Conservation (phyloP, 2,888 invertebrate genomes). For the Cybosia mesomella region DNA sequence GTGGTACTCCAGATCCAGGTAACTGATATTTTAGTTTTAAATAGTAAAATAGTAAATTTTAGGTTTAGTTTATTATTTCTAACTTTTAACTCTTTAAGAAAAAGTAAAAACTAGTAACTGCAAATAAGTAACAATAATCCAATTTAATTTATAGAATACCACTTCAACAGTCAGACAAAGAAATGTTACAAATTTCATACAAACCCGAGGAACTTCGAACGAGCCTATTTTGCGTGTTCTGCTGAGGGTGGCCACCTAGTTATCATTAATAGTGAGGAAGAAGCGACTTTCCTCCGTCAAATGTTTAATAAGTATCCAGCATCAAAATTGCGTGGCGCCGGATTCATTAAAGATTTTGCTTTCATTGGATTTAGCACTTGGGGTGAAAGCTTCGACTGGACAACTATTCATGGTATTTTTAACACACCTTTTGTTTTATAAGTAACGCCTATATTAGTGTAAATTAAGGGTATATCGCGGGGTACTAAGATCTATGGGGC, state of each 20-base stretch:
- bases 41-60: too few relatives aligned
- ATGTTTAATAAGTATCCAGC: conserved; percentile 49
- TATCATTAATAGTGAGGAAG: conserved; percentile 61
- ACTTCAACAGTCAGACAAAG: conserved; percentile 51
- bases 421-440: too few relatives aligned
- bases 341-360: conserved; percentile 33
- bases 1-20: conserved; percentile 15
- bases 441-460: too few relatives aligned
- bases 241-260: conserved; percentile 62
- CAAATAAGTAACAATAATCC: too few relatives aligned
- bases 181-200: conserved; percentile 68
- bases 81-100: too few relatives aligned
- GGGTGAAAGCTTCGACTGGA: conserved; percentile 12
- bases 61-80: too few relatives aligned
- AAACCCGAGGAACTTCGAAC: conserved; percentile 56
- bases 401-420: conserved; percentile 12
- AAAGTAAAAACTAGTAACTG: too few relatives aligned
- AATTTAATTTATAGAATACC: conserved; percentile 53
- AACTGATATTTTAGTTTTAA: not conserved
- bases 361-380: conserved; percentile 16
- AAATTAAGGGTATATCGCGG: too few relatives aligned
- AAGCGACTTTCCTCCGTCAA: conserved; percentile 49
- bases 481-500: too few relatives aligned
- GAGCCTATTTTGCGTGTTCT: conserved; percentile 61
- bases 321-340: conserved; percentile 34